Conservation (phyloP, 2,888 invertebrate species). For the Tiliacea aurago region DNA sequence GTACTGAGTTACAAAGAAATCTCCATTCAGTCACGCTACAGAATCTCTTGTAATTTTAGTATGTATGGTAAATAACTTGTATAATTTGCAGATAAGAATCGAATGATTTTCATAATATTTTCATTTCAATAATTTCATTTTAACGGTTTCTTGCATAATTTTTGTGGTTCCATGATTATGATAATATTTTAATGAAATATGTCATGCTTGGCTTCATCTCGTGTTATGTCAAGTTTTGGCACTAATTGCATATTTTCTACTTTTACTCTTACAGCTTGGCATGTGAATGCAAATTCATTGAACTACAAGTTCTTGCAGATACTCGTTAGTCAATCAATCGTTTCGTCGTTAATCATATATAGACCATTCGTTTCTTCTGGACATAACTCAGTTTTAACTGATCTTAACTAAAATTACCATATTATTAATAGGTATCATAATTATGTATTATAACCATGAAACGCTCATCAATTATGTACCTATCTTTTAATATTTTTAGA, state of each 20-base stretch:
- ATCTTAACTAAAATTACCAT: too few species aligned
- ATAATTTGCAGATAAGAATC: not conserved
- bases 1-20: slow-evolving; percentile 2
- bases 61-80: not conserved
- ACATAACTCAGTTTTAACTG: too few species aligned
- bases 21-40: not conserved
- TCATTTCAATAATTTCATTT: slow-evolving; percentile 6
- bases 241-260: slow-evolving; percentile 21
- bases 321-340: too few species aligned
- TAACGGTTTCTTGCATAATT: slow-evolving; percentile 10
- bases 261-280: not conserved
- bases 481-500: not conserved
- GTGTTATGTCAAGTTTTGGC: not conserved
- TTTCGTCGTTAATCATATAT: too few species aligned
- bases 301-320: not conserved
- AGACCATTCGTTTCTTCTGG: too few species aligned
- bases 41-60: slow-evolving; percentile 2
- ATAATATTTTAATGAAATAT: slow-evolving; percentile 29
- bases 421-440: too few species aligned
- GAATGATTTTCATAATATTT: slow-evolving; percentile 26
- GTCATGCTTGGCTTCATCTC: slow-evolving; percentile 16
- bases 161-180: slow-evolving; percentile 15
- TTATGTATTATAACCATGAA: too few species aligned
- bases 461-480: not conserved
- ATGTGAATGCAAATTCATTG: not conserved